Percentiles rank a stretch among this genome's conserved stretches.
These are phyloP conservation scores for Cathartes aura DNA, from an alignment of 2,113 vertebrate species.

Conservation along the genomic window DNA sequence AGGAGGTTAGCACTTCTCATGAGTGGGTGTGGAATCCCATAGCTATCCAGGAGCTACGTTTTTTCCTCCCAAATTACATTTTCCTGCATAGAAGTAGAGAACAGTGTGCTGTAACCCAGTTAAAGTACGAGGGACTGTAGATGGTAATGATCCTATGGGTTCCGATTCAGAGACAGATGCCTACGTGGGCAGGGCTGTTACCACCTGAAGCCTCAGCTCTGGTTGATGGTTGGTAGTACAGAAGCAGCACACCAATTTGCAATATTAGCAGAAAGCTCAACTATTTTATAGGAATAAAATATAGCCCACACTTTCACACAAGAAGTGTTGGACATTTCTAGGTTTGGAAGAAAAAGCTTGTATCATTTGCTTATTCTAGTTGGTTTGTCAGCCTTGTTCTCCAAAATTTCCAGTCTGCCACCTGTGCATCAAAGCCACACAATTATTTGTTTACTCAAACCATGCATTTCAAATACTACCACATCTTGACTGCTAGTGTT, in stretches of 20 bases:
- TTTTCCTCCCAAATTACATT: not conserved
- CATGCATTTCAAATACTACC: not conserved
- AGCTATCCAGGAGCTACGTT: not conserved
- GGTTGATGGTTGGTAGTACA: not conserved
- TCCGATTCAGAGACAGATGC: not conserved
- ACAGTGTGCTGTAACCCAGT: not conserved
- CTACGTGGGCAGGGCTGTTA: fast-evolving
- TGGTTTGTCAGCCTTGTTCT: not conserved
- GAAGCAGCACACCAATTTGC: not conserved
- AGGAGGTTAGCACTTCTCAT: not conserved
- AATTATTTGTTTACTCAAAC: not conserved
- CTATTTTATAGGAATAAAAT: not conserved
- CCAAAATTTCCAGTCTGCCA: not conserved
- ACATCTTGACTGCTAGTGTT: not conserved
- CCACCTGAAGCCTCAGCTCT: not conserved
- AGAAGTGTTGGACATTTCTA: not conserved
- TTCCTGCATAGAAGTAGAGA: not conserved
- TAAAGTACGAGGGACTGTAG: not conserved
- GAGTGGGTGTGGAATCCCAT: not conserved
- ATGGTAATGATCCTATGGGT: not conserved
- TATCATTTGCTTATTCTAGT: not conserved
- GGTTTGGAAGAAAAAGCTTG: not conserved
- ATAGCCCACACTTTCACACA: not conserved
- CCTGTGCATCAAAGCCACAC: not conserved
- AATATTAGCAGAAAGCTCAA: not conserved